Base-by-base conservation (phyloP, 1,140 invertebrate species). In the Octopus bimaculoides region DNA sequence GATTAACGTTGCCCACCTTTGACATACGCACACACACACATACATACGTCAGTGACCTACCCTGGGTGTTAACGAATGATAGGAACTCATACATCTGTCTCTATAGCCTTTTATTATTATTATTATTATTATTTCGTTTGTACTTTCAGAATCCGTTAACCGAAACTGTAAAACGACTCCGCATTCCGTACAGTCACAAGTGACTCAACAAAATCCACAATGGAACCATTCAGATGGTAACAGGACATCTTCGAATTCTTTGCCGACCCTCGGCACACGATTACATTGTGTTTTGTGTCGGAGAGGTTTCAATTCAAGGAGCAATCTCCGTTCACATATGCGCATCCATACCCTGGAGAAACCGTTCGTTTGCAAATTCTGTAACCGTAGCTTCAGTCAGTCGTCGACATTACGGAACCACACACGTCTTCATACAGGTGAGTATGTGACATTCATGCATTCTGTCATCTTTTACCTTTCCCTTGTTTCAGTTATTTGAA, bases 311-410 rank as follows among this genome's bases (percentile, higher is more conserved):
- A 86, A 86, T 77, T 86, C 85, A 0, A 78, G 84, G 14, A 86
- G 85, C 75, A 86, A 86, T 26, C 80, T 86, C 8, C 81, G 85
- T 54, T 86, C 85, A 1, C 98, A 99, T 90, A 91, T 98, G 85
- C 92, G 98, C 82, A 92, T 99, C 83, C 98, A 99, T 89, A 97
- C 96, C 8, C 96, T 96, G 6, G 96, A 98, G 91, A 98, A 98
- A 89, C 97, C 97, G 5, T 99, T 84, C 77, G 52, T 78, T 0
- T 87, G 97, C 89, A 83, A 81, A 80, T 86, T 81, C 77, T 86
- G 85, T 75, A 80, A 78, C 66, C 79, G 84, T 52, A 81, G 80
- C n/a, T 87, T 87, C 69, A 87, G 86, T 54, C 86, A 87, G 73
- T 86, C 85, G 9, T 87, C 87, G 66, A 89, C 87, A 0, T 79